Conservation (phyloP, 2,888 invertebrate species). For the Oxycera nigricornis region DNA sequence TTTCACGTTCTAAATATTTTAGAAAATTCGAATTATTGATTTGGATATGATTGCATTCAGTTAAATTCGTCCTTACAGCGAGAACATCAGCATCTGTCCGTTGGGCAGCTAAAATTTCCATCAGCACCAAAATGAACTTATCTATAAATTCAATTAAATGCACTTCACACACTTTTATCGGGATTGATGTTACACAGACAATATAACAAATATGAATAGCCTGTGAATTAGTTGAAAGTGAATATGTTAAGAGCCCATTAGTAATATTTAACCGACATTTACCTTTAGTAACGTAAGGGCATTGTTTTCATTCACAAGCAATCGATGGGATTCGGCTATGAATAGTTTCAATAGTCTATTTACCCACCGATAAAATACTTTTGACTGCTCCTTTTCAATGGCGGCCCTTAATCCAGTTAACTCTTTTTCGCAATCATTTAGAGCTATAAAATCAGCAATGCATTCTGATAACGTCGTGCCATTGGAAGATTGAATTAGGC, state of each 20-base stretch:
- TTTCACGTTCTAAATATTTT: constrained; percentile 6
- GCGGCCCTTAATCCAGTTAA: not conserved
- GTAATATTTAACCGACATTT: not conserved
- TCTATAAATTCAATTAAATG: constrained; percentile 54
- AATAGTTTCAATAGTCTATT: constrained; percentile 56
- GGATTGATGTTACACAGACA: constrained; percentile 54
- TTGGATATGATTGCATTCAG: no score
- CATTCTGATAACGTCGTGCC: constrained; percentile 50
- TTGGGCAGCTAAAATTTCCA: constrained; percentile 49
- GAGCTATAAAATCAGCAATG: constrained; percentile 46
- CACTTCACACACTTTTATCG: constrained; percentile 51
- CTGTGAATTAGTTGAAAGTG: constrained; percentile 46
- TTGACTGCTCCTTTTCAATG: not conserved
- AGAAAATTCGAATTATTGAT: no score
- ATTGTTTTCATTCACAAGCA: constrained; percentile 50
- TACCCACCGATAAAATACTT: constrained; percentile 56
- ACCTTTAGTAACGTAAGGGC: constrained; percentile 29
- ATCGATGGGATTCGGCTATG: constrained; percentile 54
- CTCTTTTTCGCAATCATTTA: constrained; percentile 34
- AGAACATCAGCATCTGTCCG: no score
- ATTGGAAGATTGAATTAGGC: constrained; percentile 54
- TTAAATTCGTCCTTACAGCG: no score
- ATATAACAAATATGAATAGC: constrained; percentile 55
- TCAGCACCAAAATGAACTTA: constrained; percentile 54
- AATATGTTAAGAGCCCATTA: no score